Evolutionary conservation across 2,113 vertebrate genomes (phyloP).

Genomic region (Strix uralensis): DNA sequence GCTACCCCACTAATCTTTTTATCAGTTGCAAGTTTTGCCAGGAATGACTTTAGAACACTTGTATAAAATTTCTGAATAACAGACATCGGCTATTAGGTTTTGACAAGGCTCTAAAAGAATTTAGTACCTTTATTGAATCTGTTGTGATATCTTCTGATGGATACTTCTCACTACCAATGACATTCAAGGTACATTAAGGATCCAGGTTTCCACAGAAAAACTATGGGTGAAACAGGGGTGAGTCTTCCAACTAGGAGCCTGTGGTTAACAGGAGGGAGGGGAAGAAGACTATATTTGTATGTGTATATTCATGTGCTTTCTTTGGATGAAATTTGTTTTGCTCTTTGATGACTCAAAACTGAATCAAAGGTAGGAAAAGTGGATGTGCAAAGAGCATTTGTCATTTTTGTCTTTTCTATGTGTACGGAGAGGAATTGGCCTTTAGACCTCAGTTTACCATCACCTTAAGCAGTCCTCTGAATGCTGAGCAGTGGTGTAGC

Average conservation of each 20-base stretch:
- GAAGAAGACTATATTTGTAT: neutral
- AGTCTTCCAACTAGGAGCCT: neutral
- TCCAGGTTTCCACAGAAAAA: neutral
- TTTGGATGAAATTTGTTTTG: neutral
- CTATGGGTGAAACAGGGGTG: neutral
- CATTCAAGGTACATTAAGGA: neutral
- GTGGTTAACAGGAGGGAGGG: neutral
- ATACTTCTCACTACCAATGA: neutral
- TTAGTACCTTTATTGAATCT: neutral
- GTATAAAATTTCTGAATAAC: neutral
- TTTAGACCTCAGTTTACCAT: neutral
- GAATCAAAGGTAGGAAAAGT: neutral
- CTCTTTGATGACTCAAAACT: neutral
- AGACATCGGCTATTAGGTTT: neutral
- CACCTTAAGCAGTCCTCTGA: neutral
- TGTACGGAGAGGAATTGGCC: fast-evolving
- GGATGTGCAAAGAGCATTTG: neutral
- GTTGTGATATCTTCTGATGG: neutral
- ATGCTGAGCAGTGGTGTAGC: too few relatives aligned
- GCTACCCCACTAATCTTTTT: neutral
- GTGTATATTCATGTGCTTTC: fast-evolving
- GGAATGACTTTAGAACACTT: neutral
- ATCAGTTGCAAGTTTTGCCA: neutral
- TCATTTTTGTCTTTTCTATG: neutral
- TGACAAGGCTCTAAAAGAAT: neutral